Percentiles rank a stretch among this genome's conserved stretches.
Evolutionary conservation across 2,888 invertebrate genomes (phyloP).

Genomic region (Ophonus ardosiacus): DNA sequence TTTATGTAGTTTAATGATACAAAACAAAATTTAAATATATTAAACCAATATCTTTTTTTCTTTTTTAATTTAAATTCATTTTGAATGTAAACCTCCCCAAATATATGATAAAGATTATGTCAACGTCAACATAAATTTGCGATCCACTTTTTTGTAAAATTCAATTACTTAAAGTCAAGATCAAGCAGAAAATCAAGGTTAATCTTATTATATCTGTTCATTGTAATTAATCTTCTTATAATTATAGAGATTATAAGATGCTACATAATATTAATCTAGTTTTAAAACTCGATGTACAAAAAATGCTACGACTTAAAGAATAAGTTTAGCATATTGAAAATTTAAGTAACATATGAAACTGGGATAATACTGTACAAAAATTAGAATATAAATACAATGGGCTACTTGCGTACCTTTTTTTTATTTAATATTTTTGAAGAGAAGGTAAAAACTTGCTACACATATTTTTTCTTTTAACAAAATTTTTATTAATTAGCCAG

Average conservation of each 20-base stretch:
- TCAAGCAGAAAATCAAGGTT: slow-evolving; percentile 39
- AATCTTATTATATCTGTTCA: slow-evolving; percentile 17
- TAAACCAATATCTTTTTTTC: too few relatives aligned
- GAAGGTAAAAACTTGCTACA: too few relatives aligned
- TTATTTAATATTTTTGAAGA: too few relatives aligned
- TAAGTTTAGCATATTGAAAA: background rate
- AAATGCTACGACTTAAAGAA: background rate
- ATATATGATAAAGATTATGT: slow-evolving; percentile 11
- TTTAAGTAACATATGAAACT: too few relatives aligned
- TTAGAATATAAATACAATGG: too few relatives aligned
- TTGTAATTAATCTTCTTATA: slow-evolving; percentile 22
- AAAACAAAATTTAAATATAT: too few relatives aligned
- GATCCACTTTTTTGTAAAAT: slow-evolving; percentile 5
- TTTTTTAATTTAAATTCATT: background rate
- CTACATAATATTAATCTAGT: slow-evolving; percentile 4
- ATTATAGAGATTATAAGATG: background rate
- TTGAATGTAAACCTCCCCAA: background rate
- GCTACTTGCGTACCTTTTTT: too few relatives aligned
- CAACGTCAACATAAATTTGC: background rate
- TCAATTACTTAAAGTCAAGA: slow-evolving; percentile 22
- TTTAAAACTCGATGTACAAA: background rate
- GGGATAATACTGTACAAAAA: too few relatives aligned
- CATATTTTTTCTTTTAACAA: too few relatives aligned
- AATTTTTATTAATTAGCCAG: too few relatives aligned
- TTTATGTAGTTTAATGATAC: too few relatives aligned